Conservation (phyloP, 1,140 invertebrate species). For the Muscidifurax raptorellus region DNA sequence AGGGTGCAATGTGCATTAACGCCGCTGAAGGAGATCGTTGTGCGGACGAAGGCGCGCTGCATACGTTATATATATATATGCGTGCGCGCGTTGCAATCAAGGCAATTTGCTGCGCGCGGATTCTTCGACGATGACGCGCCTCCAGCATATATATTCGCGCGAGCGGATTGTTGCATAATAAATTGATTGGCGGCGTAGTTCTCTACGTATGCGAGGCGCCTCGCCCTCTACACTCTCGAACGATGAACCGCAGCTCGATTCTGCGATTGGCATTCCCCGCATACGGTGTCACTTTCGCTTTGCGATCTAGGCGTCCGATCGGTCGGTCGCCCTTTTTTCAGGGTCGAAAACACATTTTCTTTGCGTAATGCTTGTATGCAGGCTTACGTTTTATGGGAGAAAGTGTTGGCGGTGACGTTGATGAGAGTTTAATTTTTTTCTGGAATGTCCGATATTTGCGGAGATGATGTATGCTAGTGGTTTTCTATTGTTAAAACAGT, state of each 20-base stretch:
- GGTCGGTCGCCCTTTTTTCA: not conserved
- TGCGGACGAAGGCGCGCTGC: not conserved
- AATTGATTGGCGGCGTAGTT: slow-evolving; percentile 12
- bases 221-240: slow-evolving; percentile 10
- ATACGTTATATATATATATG: not conserved
- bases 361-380: no score
- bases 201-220: not conserved
- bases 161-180: slow-evolving; percentile 46
- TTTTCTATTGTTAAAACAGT: no score
- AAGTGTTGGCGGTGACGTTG: no score
- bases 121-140: slow-evolving; percentile 43
- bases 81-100: slow-evolving; percentile 13
- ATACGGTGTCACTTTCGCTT: not conserved
- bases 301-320: not conserved
- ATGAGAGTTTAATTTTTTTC: no score
- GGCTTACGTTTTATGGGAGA: no score
- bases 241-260: slow-evolving; percentile 32
- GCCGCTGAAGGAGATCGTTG: not conserved
- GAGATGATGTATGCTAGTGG: no score
- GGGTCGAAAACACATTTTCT: not conserved
- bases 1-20: not conserved
- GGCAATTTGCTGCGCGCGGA: slow-evolving; percentile 33
- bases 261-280: not conserved
- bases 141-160: no score
- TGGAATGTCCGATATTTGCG: no score